Percentiles rank a stretch among this genome's conserved stretches.
Evolutionary conservation across 2,888 invertebrate species (phyloP).

Genomic region (Malthinus seriepunctatus): DNA sequence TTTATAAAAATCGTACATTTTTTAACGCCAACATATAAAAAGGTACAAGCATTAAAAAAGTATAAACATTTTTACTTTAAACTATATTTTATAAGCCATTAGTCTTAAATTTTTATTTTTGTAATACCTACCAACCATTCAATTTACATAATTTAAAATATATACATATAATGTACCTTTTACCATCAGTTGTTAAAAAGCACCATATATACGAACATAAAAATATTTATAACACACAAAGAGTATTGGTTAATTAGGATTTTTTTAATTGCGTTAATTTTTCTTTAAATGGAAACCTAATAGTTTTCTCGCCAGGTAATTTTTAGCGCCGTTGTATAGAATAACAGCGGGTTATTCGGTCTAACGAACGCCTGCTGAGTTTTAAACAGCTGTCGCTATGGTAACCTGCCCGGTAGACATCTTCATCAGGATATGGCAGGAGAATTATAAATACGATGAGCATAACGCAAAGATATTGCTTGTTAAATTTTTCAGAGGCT

Average conservation of each 20-base stretch:
- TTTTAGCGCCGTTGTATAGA: constrained; percentile 27
- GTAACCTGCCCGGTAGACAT: constrained; percentile 51
- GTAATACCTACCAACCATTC: too few species aligned
- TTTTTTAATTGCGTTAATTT: constrained; percentile 4
- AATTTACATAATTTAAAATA: too few species aligned
- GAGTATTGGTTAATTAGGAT: background rate
- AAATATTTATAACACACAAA: too few species aligned
- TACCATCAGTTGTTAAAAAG: too few species aligned
- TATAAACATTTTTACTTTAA: too few species aligned
- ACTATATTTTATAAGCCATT: too few species aligned
- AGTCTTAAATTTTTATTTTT: too few species aligned
- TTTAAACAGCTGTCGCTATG: constrained; percentile 53
- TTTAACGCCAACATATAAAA: too few species aligned
- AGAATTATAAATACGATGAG: constrained; percentile 50
- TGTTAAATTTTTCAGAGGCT: constrained; percentile 44
- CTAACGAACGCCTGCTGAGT: constrained; percentile 49
- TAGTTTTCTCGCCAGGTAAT: constrained; percentile 26
- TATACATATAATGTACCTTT: too few species aligned
- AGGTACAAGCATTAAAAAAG: too few species aligned
- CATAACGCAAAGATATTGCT: constrained; percentile 48
- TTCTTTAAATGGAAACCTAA: constrained; percentile 5
- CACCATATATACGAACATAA: too few species aligned
- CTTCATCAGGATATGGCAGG: constrained; percentile 51
- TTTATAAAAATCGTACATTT: too few species aligned
- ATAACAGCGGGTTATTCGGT: constrained; percentile 44